phyloP scores from a whole-genome alignment of 1,140 invertebrate genomes.

The Trachymyrmex septentrionalis region DNA sequence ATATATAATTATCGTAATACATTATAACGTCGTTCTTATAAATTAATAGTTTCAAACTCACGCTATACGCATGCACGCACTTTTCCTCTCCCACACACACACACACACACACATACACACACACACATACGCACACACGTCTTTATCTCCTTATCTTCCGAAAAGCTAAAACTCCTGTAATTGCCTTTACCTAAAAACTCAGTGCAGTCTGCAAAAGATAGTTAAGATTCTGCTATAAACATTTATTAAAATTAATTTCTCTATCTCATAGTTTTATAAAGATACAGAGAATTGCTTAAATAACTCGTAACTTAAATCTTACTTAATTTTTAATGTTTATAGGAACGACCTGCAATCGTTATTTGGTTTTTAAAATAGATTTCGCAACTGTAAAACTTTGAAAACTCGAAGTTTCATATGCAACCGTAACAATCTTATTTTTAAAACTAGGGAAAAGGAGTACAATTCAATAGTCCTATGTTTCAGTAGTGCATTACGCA shows the following conservation, averaged over 20 bases:
- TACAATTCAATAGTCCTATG: constrained; percentile 60
- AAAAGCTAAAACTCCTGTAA: not conserved
- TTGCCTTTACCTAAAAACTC: not conserved
- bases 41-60: not conserved
- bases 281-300: not conserved
- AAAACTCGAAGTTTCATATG: constrained; percentile 36
- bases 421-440: constrained; percentile 41
- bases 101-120: no score
- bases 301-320: constrained; percentile 1
- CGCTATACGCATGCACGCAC: not conserved
- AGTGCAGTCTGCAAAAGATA: not conserved
- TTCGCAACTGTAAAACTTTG: not conserved
- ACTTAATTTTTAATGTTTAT: constrained; percentile 39
- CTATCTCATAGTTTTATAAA: not conserved
- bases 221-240: not conserved
- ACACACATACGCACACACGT: not conserved
- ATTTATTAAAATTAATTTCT: constrained; percentile 22
- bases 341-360: not conserved
- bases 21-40: constrained; percentile 7
- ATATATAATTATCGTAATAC: not conserved
- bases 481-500: constrained; percentile 73
- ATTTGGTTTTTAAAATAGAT: constrained; percentile 9
- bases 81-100: no score
- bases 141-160: not conserved
- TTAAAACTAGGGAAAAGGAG: constrained; percentile 35